These are phyloP conservation scores for Pocillopora damicornis DNA, from an alignment of 64 coral and sea anemone species.

Conservation along the genomic window DNA sequence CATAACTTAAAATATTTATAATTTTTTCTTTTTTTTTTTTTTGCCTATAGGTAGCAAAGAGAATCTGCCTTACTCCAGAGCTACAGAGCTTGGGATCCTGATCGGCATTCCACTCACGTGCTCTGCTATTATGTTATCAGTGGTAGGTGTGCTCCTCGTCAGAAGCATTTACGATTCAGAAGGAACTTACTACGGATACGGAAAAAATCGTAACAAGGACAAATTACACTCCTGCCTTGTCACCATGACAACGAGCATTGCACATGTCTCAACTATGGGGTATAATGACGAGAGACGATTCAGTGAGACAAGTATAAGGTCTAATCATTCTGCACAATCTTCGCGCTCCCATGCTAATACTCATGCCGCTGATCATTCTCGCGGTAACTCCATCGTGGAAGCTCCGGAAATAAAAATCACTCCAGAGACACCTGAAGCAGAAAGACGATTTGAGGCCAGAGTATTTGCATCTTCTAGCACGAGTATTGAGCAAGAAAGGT, in stretches of 20 bases:
- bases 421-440: slow-evolving; percentile 1
- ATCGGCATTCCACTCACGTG: slow-evolving; percentile 81
- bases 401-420: slow-evolving; percentile 29
- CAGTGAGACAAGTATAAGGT: slow-evolving; percentile 25
- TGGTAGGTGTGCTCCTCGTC: slow-evolving; percentile 63
- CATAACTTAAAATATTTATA: not conserved
- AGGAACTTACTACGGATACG: slow-evolving; percentile 74
- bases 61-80: slow-evolving; percentile 52
- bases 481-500: slow-evolving; percentile 64
- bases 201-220: slow-evolving; percentile 74
- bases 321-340: slow-evolving; percentile 44
- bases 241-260: slow-evolving; percentile 64
- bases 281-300: slow-evolving; percentile 28
- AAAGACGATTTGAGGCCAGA: slow-evolving; percentile 25
- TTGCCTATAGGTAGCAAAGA: slow-evolving; percentile 13
- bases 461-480: slow-evolving; percentile 46
- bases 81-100: slow-evolving; percentile 65
- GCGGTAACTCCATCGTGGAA: slow-evolving; percentile 18
- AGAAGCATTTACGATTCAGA: slow-evolving; percentile 77
- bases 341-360: not conserved
- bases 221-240: slow-evolving; percentile 63
- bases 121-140: slow-evolving; percentile 57
- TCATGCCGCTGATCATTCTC: slow-evolving; percentile 29
- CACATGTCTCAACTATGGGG: slow-evolving; percentile 63
- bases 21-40: not conserved